A percentile compares a stretch with the other conserved stretches of the same genome.
These are phyloP conservation scores for Polypterus bichir DNA, from an alignment of 2,113 vertebrate species.

Conservation along the genomic window DNA sequence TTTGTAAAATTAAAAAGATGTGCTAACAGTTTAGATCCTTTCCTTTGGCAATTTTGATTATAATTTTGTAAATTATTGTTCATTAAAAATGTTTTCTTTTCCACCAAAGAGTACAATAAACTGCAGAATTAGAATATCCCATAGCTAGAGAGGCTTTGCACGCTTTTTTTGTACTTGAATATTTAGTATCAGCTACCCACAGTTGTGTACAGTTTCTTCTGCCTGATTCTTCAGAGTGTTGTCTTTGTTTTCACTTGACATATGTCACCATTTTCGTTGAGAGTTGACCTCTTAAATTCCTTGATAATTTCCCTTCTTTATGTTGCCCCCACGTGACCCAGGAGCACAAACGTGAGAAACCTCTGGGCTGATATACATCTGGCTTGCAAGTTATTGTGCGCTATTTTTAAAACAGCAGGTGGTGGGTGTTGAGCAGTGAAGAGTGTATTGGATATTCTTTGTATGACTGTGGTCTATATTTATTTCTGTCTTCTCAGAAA, in stretches of 20 bases:
- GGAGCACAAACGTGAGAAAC: constrained; percentile 70
- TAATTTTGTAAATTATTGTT: too few species aligned
- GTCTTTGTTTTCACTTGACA: constrained; percentile 54
- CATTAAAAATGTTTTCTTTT: too few species aligned
- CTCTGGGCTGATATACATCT: constrained; percentile 69
- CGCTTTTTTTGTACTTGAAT: too few species aligned
- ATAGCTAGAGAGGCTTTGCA: too few species aligned
- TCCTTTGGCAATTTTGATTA: too few species aligned
- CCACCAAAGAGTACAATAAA: too few species aligned
- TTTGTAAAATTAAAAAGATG: too few species aligned
- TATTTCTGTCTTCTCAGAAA: constrained; percentile 54
- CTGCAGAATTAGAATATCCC: too few species aligned
- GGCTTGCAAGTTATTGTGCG: constrained; percentile 51
- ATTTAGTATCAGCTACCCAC: too few species aligned
- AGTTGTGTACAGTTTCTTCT: too few species aligned
- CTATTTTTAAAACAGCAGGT: constrained; percentile 61
- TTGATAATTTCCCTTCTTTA: constrained; percentile 69
- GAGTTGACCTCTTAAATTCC: constrained; percentile 65
- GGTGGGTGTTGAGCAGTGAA: constrained; percentile 36
- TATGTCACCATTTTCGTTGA: constrained; percentile 63
- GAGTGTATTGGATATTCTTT: constrained; percentile 38
- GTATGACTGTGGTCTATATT: constrained; percentile 37
- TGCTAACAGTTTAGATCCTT: too few species aligned
- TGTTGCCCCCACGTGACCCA: constrained; percentile 57
- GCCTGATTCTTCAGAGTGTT: constrained; percentile 8